These are phyloP conservation scores for Bungarus multicinctus DNA, from an alignment of 2,113 vertebrate species.

Conservation along the genomic window DNA sequence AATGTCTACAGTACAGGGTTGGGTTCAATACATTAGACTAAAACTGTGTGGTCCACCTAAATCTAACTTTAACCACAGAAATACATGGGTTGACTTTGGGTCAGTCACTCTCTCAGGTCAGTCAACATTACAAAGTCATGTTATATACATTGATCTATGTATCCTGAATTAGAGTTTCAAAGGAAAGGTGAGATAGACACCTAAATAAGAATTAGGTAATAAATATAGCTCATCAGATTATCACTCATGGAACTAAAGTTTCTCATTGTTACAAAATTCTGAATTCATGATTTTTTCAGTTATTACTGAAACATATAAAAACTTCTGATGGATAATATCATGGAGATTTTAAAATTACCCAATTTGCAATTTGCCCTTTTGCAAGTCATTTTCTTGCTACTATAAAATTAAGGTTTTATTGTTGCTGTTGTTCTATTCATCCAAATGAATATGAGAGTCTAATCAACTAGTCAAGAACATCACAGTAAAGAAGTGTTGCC, in stretches of 20 bases:
- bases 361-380: background rate
- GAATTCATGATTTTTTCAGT: background rate
- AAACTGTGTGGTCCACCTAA: background rate
- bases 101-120: background rate
- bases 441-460: background rate
- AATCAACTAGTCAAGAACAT: background rate
- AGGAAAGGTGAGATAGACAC: background rate
- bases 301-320: background rate
- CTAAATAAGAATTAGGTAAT: background rate
- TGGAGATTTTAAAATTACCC: background rate
- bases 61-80: background rate
- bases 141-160: background rate
- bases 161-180: background rate
- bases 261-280: background rate
- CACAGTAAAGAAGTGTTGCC: background rate
- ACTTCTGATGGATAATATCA: background rate
- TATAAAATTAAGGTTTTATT: background rate
- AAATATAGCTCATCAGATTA: background rate
- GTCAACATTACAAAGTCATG: background rate
- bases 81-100: background rate
- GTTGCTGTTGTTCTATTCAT: background rate
- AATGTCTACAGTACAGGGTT: background rate
- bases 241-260: background rate
- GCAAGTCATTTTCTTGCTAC: background rate
- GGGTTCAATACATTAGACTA: background rate